These are phyloP conservation scores for Ormyrus labotus DNA, from an alignment of 2,888 invertebrate species.

Conservation along the genomic window DNA sequence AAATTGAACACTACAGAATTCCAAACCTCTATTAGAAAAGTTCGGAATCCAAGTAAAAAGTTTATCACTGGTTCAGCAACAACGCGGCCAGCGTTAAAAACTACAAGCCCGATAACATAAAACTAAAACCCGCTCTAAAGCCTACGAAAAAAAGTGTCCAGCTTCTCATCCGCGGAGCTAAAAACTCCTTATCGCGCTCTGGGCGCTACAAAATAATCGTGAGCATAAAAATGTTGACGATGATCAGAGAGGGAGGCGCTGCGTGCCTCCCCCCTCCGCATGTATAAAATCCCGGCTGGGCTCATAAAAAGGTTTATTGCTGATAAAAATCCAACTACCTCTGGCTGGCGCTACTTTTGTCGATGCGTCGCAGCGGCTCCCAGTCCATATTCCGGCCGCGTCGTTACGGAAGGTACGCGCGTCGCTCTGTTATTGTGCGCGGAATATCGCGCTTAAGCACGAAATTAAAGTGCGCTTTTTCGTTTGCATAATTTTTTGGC, in stretches of 20 bases:
- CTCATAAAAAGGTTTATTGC: constrained; percentile 64
- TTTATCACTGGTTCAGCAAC: too few species aligned
- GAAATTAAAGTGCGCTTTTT: constrained; percentile 30
- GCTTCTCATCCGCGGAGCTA: too few species aligned
- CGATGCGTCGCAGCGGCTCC: background rate
- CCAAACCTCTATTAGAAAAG: too few species aligned
- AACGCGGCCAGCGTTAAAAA: too few species aligned
- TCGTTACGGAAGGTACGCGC: constrained; percentile 13
- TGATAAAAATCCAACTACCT: constrained; percentile 62
- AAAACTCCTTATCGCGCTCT: constrained; percentile 20
- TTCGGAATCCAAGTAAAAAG: too few species aligned
- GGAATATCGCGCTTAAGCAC: constrained; percentile 15
- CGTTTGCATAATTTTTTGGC: constrained; percentile 12
- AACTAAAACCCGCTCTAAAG: too few species aligned
- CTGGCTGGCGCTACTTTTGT: background rate
- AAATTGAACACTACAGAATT: too few species aligned
- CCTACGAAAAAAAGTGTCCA: too few species aligned
- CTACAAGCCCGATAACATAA: too few species aligned
- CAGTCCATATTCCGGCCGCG: constrained; percentile 17
- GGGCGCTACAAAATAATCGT: constrained; percentile 41
- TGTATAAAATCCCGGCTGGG: constrained; percentile 51
- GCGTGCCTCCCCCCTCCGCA: constrained; percentile 1
- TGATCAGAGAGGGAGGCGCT: constrained; percentile 19
- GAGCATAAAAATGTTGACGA: constrained; percentile 45
- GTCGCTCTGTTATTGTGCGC: constrained; percentile 1